Percentiles rank a stretch among this genome's conserved stretches.
Evolutionary conservation across 2,888 invertebrate species (phyloP).

Genomic region (Salpingus planirostris): DNA sequence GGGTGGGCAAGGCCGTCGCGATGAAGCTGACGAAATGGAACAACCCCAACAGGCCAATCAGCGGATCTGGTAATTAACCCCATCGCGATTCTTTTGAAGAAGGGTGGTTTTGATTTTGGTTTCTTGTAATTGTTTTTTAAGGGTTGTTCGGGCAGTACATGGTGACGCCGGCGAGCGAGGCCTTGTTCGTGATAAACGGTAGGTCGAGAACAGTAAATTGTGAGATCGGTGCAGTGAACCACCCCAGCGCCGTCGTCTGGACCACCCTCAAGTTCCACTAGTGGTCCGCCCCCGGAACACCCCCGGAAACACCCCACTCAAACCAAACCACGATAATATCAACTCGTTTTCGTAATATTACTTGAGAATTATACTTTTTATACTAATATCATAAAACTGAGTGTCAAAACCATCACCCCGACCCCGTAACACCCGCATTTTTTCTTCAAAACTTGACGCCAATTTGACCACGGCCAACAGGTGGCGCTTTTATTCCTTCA

Average conservation of each 20-base stretch:
- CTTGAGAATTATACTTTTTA: slow-evolving; percentile 16
- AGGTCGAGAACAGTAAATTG: slow-evolving; percentile 64
- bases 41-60: slow-evolving; percentile 56
- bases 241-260: slow-evolving; percentile 58
- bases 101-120: too few species aligned
- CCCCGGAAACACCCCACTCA: neutral
- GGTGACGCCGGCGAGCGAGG: slow-evolving; percentile 61
- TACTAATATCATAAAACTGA: slow-evolving; percentile 11
- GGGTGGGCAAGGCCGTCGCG: slow-evolving; percentile 55
- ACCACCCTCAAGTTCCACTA: slow-evolving; percentile 52
- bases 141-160: slow-evolving; percentile 64
- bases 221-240: slow-evolving; percentile 60
- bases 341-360: slow-evolving; percentile 12
- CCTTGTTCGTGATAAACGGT: slow-evolving; percentile 63
- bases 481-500: too few species aligned
- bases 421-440: slow-evolving; percentile 7
- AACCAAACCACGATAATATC: slow-evolving; percentile 6
- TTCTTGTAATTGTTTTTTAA: too few species aligned
- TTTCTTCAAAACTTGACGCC: too few species aligned
- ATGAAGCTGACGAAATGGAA: slow-evolving; percentile 52
- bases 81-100: neutral
- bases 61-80: slow-evolving; percentile 47
- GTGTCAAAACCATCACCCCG: slow-evolving; percentile 8
- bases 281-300: slow-evolving; percentile 17
- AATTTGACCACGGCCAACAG: too few species aligned